Base-by-base conservation (phyloP, 92 coral and sea anemone genomes). In the Parazoanthus atlanticus region DNA sequence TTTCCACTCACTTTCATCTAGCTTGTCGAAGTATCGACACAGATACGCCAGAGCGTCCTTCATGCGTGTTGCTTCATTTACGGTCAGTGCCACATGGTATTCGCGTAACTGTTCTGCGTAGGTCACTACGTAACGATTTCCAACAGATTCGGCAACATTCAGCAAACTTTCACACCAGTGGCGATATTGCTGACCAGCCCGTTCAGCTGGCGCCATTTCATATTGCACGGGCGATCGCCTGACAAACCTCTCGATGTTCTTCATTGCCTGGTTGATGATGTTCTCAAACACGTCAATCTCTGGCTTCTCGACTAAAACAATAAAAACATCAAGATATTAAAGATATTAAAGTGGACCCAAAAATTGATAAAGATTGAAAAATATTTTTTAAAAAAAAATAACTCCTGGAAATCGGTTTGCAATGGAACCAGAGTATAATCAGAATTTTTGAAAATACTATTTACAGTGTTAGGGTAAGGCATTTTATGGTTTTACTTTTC, bases 131-230 rank as follows among this genome's bases (percentile, higher is more conserved):
- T 92, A 92, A 52, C 99, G 93, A 34, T 90, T 93, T 5, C 77
- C 91, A 0, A 26, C 83, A 21, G 89, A 70, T 16, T 90, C 90
- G 1, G 96, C 91, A 29, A 77, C 76, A 28, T 84, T 89, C 90
- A 91, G 90, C 25, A 95, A 79, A 19, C 61, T 65, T 78, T 93
- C 98, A 49, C 94, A 91, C 98, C 98, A 95, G 75, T 95, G 98
- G 43, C 98, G 96, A 82, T 95, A 95, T 85, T 90, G 96, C 90
- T 95, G 98, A 86, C 94, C 85, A 25, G 90, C 89, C 26, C 85
- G 90, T 38, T 70, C 72, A 58, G 40, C 10, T 61, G 89, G 74
- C 32, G 80, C 64, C 33, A 11, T 82, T 12, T 43, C 89, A 5
- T 41, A 30, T 17, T 36, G n/a, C 9, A 17, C 77, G 9, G 69